These are phyloP conservation scores for Lucilia cuprina DNA, from an alignment of 1,140 invertebrate species.

Conservation along the genomic window DNA sequence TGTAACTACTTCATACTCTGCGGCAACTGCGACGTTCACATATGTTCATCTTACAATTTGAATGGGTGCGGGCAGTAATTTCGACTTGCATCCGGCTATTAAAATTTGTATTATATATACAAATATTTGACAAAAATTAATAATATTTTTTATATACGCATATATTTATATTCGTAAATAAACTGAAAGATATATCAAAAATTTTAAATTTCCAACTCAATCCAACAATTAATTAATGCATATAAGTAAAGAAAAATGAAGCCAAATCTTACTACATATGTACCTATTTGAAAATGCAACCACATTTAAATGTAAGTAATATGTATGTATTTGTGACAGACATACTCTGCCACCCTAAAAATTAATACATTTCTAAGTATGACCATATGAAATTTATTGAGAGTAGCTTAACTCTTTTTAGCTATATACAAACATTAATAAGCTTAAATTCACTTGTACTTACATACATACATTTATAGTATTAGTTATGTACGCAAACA, in stretches of 20 bases:
- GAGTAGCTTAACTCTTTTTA: slow-evolving; percentile 1
- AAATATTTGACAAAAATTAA: background rate
- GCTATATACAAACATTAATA: background rate
- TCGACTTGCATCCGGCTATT: background rate
- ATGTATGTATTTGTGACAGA: background rate
- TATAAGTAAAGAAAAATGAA: background rate
- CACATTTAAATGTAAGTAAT: background rate
- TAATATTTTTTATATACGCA: background rate
- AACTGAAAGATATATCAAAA: background rate
- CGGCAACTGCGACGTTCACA: background rate
- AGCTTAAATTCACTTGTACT: background rate
- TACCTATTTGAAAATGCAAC: background rate
- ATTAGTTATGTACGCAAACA: background rate
- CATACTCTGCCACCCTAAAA: background rate
- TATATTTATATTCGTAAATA: background rate
- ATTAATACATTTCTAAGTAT: background rate
- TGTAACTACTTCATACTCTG: background rate
- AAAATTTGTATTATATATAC: background rate
- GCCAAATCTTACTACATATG: background rate
- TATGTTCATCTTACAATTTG: background rate
- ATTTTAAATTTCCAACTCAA: no score
- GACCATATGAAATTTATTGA: background rate
- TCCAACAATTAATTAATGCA: no score
- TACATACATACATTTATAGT: background rate
- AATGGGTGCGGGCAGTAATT: slow-evolving; percentile 23